Percentiles rank a stretch among this genome's conserved stretches.
These are phyloP conservation scores for Melanostoma scalare DNA, from an alignment of 2,888 invertebrate genomes.

Conservation along the genomic window DNA sequence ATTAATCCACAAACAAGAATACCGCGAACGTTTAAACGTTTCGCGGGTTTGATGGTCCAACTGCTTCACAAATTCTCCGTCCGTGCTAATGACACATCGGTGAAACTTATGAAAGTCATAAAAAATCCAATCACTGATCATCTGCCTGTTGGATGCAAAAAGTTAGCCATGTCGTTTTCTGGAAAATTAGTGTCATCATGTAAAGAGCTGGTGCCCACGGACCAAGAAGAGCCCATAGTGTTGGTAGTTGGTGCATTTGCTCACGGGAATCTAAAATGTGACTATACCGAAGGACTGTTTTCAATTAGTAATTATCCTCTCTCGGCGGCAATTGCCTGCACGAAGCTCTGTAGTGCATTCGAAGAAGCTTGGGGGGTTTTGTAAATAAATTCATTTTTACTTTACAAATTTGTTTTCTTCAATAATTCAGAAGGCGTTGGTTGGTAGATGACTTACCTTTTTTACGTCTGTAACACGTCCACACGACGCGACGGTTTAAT, in stretches of 20 bases:
- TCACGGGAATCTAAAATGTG: conserved; percentile 93
- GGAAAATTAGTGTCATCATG: conserved; percentile 88
- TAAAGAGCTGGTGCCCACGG: conserved; percentile 89
- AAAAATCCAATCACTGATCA: conserved; percentile 98
- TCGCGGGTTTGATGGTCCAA: conserved; percentile 98
- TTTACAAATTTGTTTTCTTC: too few species aligned
- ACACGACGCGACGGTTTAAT: too few species aligned
- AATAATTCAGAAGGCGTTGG: too few species aligned
- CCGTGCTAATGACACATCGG: conserved; percentile 93
- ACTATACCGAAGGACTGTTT: conserved; percentile 94
- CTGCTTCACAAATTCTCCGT: conserved; percentile 96
- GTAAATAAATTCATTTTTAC: conserved; percentile 22
- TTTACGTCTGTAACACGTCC: too few species aligned
- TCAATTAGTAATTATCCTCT: conserved; percentile 98
- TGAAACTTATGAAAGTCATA: conserved; percentile 96
- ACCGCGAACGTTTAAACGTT: conserved; percentile 97
- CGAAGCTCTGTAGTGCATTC: conserved; percentile 96
- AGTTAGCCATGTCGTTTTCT: conserved; percentile 94
- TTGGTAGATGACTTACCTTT: too few species aligned
- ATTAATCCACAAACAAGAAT: conserved; percentile 98
- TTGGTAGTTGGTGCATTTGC: conserved; percentile 98
- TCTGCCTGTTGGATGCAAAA: conserved; percentile 95
- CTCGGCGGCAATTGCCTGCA: conserved; percentile 97
- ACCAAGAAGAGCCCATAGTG: conserved; percentile 92
- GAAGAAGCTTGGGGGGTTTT: conserved; percentile 95